A percentile compares a stretch with the other conserved stretches of the same genome.
Evolutionary conservation across 2,113 vertebrate genomes (phyloP).

Genomic region (Romanogobio albipinnatus): DNA sequence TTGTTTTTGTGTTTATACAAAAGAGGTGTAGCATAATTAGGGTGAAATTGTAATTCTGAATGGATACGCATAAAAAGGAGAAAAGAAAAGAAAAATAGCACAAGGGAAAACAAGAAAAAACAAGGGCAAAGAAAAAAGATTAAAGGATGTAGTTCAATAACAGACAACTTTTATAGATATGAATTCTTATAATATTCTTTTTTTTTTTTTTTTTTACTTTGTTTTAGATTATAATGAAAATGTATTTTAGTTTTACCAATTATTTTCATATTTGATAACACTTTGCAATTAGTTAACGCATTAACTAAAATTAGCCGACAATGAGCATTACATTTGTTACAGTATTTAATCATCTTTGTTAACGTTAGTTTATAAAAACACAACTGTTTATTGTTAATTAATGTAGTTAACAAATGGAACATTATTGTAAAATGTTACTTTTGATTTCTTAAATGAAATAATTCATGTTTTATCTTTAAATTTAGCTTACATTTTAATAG

Average conservation of each 20-base stretch:
- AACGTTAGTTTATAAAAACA: too few species aligned
- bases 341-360: too few species aligned
- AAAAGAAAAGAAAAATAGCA: background rate
- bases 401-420: too few species aligned
- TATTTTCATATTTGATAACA: too few species aligned
- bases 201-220: background rate
- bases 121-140: background rate
- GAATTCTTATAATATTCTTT: background rate
- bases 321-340: too few species aligned
- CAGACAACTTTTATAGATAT: background rate
- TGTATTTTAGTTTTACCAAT: too few species aligned
- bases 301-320: too few species aligned
- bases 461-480: too few species aligned
- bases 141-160: background rate
- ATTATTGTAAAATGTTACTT: too few species aligned
- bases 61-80: background rate
- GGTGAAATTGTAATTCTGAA: conserved; percentile 25
- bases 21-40: background rate
- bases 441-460: too few species aligned
- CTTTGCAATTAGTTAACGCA: too few species aligned
- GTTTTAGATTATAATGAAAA: background rate
- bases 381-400: too few species aligned
- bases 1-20: conserved; percentile 5
- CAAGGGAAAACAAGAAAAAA: background rate
- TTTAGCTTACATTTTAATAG: background rate